Conservation (phyloP, 2,797 vertebrate genomes). For the Chlorospingus flavigularis region DNA sequence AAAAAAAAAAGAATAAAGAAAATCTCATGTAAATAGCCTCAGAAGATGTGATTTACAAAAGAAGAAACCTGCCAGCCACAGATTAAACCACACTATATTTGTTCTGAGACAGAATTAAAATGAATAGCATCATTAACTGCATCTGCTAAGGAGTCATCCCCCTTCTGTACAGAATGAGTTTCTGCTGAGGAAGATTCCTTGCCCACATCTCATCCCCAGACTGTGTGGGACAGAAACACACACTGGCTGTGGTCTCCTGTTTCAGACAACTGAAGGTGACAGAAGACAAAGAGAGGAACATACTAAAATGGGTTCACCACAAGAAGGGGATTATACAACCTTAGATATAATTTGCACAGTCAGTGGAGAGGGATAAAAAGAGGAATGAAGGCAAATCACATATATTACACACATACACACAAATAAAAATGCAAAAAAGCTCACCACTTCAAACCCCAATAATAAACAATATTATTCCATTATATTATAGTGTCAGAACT, state of each 20-base stretch:
- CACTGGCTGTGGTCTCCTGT: not conserved
- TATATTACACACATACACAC: rapidly evolving
- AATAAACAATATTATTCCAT: not conserved
- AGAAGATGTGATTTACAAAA: constrained; percentile 9
- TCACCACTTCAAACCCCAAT: not conserved
- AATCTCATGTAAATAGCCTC: constrained; percentile 8
- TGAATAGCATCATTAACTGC: constrained; percentile 13
- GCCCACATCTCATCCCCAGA: not conserved
- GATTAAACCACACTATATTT: constrained; percentile 24
- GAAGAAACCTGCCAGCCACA: constrained; percentile 10
- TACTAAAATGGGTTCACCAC: not conserved
- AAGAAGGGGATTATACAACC: not conserved
- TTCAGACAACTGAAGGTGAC: not conserved
- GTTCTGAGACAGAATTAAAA: constrained; percentile 25
- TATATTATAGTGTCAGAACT: not conserved
- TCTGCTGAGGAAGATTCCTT: not conserved
- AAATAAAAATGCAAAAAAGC: not conserved
- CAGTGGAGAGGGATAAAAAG: not conserved
- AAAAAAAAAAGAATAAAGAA: not conserved
- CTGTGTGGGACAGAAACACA: not conserved
- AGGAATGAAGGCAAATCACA: not conserved
- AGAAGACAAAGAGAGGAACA: not conserved
- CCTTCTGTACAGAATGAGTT: not conserved
- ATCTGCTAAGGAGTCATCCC: constrained; percentile 4
- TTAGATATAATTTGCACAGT: not conserved